Percentiles rank a stretch among this genome's conserved stretches.
Evolutionary conservation across 2,888 invertebrate species (phyloP).

Genomic region (Stenolophus ochropezus): DNA sequence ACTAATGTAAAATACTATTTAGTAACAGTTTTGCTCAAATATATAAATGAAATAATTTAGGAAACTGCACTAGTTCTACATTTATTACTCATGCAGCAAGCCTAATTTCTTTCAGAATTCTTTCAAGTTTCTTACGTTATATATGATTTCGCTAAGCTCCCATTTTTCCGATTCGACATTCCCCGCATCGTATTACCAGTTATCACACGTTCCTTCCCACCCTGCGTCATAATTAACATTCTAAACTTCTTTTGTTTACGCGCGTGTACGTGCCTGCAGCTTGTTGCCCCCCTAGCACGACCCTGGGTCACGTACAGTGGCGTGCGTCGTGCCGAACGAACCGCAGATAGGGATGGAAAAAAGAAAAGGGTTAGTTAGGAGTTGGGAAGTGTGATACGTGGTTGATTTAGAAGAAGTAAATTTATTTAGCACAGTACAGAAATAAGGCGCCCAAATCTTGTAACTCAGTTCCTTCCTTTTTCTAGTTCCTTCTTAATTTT

Average conservation of each 20-base stretch:
- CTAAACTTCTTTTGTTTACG: conserved; percentile 39
- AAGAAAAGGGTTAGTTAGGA: not conserved
- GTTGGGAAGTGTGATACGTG: not conserved
- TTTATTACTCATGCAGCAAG: too few species aligned
- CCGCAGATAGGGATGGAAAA: not conserved
- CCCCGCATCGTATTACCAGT: conserved; percentile 25
- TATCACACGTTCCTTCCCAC: conserved; percentile 31
- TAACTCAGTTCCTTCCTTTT: too few species aligned
- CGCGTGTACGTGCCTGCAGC: conserved; percentile 1
- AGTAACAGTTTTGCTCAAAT: too few species aligned
- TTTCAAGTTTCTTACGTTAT: too few species aligned
- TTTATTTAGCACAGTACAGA: too few species aligned
- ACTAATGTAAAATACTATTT: too few species aligned
- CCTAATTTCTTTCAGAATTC: too few species aligned
- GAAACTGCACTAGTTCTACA: too few species aligned
- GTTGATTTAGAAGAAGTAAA: not conserved
- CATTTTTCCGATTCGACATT: not conserved
- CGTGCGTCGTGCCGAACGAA: not conserved
- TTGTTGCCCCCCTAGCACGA: not conserved
- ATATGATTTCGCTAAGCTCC: too few species aligned
- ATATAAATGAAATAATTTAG: too few species aligned
- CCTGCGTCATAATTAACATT: conserved; percentile 30
- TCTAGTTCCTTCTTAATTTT: too few species aligned
- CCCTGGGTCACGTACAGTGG: not conserved
- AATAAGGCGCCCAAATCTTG: too few species aligned